Base-by-base conservation (phyloP, 2,797 vertebrate genomes). In the Lutjanus campechanus region DNA sequence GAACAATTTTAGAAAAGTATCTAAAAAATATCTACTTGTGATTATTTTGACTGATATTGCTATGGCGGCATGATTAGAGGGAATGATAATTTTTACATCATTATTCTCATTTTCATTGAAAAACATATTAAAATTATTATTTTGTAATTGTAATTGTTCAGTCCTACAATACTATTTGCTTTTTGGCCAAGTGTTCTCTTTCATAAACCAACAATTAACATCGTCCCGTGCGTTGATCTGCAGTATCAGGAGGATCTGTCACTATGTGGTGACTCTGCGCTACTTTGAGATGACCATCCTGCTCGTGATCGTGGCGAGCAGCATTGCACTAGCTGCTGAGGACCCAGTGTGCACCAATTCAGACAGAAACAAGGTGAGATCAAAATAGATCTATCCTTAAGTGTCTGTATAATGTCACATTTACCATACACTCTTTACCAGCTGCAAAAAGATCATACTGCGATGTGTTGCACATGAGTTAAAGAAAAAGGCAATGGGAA, bases 271-370 rank as follows among this genome's bases (percentile, higher is more conserved):
- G 71, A 99, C 96, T 74, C 89, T 99, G 83, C 97, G 98, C 72
- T 99, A 99, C 94, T 99, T 99, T 10, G 98, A 99, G 96, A 99
- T 99, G 98, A 96, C 96, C 93, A 99, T 99, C 87, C 97, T 99
- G 2, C 96, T 99, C 67, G 98, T 99, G 90, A 99, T 99, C 0
- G 98, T 98, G 4, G 98, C 98, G 16, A 99, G 98, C 95, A 99
- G 98, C 95, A 98, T 99, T 0, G 98, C 98, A 12, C 92, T 99
- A 71, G 98, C 98, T 0, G 98, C 98, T 0, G 98, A 99, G 90
- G 98, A 99, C 80, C 98, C 98, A 0, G 98, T 99, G 68, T 95
- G 97, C 82, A 97, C 98, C 91, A 98, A 97, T 93, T 99, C 98
- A 0, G 96, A 99, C 69, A 96, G 98, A 78, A 99, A 99, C 93